Conservation (phyloP, 2,797 vertebrate species). For the Parambassis ranga region DNA sequence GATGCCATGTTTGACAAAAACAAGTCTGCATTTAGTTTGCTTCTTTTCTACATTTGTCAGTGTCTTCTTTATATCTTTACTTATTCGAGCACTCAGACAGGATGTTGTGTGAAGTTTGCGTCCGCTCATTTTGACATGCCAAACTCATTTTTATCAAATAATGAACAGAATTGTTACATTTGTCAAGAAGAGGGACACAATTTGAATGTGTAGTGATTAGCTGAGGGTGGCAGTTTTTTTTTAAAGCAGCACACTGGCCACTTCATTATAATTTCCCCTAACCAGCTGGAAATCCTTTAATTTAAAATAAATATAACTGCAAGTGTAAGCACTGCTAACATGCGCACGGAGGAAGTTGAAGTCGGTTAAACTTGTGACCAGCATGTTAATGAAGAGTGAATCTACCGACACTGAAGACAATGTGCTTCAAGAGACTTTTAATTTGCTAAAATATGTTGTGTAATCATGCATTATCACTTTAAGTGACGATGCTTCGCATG, state of each 20-base stretch:
- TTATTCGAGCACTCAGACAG: constrained; percentile 9
- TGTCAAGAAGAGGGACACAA: constrained; percentile 34
- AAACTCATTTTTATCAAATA: constrained; percentile 57
- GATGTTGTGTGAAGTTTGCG: constrained; percentile 13
- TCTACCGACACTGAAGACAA: constrained; percentile 1
- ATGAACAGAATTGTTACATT: constrained; percentile 53
- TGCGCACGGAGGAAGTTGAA: neutral
- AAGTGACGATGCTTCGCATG: neutral
- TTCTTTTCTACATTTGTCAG: no score
- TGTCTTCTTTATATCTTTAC: neutral
- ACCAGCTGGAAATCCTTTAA: constrained; percentile 45
- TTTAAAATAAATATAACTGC: constrained; percentile 45
- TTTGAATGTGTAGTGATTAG: constrained; percentile 55
- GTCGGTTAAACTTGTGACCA: constrained; percentile 9
- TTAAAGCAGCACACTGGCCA: constrained; percentile 20
- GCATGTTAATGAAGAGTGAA: constrained; percentile 18
- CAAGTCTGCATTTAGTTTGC: neutral
- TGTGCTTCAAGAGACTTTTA: neutral
- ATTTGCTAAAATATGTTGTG: constrained; percentile 13
- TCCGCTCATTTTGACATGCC: constrained; percentile 24
- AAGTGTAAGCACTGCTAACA: neutral
- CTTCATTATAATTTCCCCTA: constrained; percentile 48
- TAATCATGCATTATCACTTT: constrained; percentile 1
- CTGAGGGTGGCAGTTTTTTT: constrained; percentile 53
- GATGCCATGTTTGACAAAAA: neutral